Evolutionary conservation across 2,797 vertebrate genomes (phyloP).

Genomic region (Anableps anableps): DNA sequence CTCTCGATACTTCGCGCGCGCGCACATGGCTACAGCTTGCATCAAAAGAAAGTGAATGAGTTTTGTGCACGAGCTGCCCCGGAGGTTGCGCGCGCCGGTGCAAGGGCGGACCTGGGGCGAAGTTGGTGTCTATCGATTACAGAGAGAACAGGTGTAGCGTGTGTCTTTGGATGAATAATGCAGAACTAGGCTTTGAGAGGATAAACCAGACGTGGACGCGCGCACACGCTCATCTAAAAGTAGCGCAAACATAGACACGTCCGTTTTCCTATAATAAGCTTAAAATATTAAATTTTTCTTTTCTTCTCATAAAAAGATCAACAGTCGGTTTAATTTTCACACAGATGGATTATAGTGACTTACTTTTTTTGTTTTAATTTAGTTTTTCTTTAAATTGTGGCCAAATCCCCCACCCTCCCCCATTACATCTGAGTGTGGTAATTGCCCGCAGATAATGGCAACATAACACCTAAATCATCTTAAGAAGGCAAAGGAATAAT

Average conservation of each 20-base stretch:
- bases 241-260: not conserved
- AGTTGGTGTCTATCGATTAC: slow-evolving; percentile 69
- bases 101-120: slow-evolving; percentile 18
- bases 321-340: no score
- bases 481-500: not conserved
- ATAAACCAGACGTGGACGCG: slow-evolving; percentile 32
- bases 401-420: no score
- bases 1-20: not conserved
- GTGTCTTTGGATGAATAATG: slow-evolving; percentile 73
- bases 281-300: slow-evolving; percentile 6
- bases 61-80: slow-evolving; percentile 39
- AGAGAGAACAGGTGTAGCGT: slow-evolving; percentile 73
- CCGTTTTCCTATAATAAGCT: not conserved
- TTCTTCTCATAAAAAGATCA: not conserved
- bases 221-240: not conserved
- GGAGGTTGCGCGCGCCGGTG: slow-evolving; percentile 16
- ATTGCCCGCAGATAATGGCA: not conserved
- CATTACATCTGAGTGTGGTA: not conserved
- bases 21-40: not conserved
- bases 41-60: slow-evolving; percentile 54
- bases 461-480: not conserved
- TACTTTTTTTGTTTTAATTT: not conserved
- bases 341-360: not conserved
- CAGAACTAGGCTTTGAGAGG: slow-evolving; percentile 45
- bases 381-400: not conserved